Base-by-base conservation (phyloP, 2,797 vertebrate species). In the Hylomyscus alleni region DNA sequence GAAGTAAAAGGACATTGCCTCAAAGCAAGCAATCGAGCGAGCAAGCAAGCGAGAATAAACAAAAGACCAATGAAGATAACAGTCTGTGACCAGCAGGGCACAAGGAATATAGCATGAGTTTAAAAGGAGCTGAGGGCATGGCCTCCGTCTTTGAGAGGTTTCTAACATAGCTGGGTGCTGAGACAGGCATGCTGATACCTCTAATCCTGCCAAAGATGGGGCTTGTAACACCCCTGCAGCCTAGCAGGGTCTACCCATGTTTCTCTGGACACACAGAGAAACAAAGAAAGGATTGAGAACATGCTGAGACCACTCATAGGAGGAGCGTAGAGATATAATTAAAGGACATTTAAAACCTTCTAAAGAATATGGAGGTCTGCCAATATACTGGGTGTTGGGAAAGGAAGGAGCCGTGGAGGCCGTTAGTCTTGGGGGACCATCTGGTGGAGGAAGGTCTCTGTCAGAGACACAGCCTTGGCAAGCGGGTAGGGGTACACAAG, bases 331-430 rank as follows among this genome's bases (percentile, higher is more conserved):
- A 44, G 50, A 47, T 20, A 58, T 6, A 67, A 80, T 83, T 83
- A 75, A 40, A 80, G 90, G 56, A 54, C 89, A 91, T 37, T 37
- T 26, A 77, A 50, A 81, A 56, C 47, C 15, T 90, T 81, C 62
- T 40, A 15, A 82, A 86, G 73, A 85, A 72, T 31, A 87, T 89
- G 11, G 29, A 91, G 75, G 50, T 81, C 34, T 80, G 50, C 82
- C 60, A 77, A 90, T 31, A 88, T 9, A 69, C 12, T 7, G 24
- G 69, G 62, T 2, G 31, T 44, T 37, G 86, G 4, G 44, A 65
- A 62, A 62, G 47, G 58, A 93, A 95, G 12, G 76, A 67, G 78
- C 89, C 88, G 40, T 85, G 78, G 94, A 75, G 83, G 78, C 56
- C 50, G 60, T 89, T 82, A 34, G 78, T 14, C 95, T 56, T 40